Conservation (phyloP, 2,113 vertebrate species). For the Callorhinus ursinus region DNA sequence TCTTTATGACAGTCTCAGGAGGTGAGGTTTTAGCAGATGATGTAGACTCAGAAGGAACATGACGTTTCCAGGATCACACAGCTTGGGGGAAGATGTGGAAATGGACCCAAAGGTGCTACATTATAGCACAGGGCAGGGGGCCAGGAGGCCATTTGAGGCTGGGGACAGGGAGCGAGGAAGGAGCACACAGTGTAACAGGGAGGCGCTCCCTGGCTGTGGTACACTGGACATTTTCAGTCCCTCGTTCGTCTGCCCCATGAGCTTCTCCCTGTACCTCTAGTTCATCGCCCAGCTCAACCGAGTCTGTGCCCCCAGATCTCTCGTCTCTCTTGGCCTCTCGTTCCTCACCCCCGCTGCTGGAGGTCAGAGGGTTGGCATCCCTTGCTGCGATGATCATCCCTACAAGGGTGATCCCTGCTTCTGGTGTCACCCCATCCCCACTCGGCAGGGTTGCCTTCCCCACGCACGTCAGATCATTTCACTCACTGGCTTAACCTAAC, state of each 20-base stretch:
- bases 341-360: fast-evolving
- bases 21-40: neutral
- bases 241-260: neutral
- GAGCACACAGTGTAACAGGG: neutral
- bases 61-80: neutral
- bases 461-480: neutral
- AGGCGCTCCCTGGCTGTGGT: neutral
- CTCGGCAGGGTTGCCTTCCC: neutral
- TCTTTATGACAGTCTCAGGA: neutral
- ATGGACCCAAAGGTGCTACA: neutral
- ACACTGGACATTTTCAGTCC: neutral
- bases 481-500: neutral
- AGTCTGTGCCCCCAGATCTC: neutral
- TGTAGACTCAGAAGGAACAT: neutral
- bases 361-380: neutral
- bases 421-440: neutral
- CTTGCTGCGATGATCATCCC: neutral
- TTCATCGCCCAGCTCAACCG: fast-evolving
- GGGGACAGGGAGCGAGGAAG: neutral
- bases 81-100: neutral
- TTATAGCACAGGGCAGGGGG: neutral
- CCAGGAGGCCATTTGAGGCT: neutral
- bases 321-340: neutral
- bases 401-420: neutral
- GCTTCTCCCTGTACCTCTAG: neutral